Percentiles rank a stretch among this genome's conserved stretches.
Evolutionary conservation across 92 coral and sea anemone species (phyloP).

Genomic region (Phenganax stokvisi): DNA sequence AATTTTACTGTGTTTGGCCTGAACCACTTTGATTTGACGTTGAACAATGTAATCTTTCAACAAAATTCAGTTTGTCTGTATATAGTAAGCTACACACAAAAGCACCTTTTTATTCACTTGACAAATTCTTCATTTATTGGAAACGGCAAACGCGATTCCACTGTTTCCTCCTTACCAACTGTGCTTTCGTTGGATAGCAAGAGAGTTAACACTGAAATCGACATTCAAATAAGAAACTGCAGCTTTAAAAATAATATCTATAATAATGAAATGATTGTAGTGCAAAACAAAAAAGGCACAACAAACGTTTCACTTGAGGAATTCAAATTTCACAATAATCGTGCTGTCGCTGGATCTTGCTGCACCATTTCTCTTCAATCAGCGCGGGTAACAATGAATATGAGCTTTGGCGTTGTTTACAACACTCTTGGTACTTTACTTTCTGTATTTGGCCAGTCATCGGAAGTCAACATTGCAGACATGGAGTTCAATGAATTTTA

Average conservation of each 20-base stretch:
- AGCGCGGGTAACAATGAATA: neutral
- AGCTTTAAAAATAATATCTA: constrained; percentile 12
- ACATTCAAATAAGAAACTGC: constrained; percentile 20
- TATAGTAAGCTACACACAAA: neutral
- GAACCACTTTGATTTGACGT: neutral
- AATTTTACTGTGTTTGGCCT: constrained; percentile 1
- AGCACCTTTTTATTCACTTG: neutral
- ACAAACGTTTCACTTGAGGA: constrained; percentile 8
- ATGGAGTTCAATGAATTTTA: neutral
- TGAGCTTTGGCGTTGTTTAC: neutral
- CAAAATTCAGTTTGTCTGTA: constrained; percentile 28
- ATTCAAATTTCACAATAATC: constrained; percentile 1
- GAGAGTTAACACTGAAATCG: neutral
- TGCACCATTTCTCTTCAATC: neutral
- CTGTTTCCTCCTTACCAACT: neutral
- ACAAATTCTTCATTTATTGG: constrained; percentile 28
- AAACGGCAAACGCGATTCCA: neutral
- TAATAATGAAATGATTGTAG: constrained; percentile 14
- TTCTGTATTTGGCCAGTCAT: neutral
- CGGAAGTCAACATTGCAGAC: neutral
- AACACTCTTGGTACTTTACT: constrained; percentile 23
- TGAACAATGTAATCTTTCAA: constrained; percentile 30
- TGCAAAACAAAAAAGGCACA: constrained; percentile 15
- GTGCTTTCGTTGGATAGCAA: neutral
- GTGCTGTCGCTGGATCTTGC: too few species aligned